Percentiles rank a stretch among this genome's conserved stretches.
phyloP scores from a whole-genome alignment of 2,797 vertebrate genomes.

The Chloroceryle inda region DNA sequence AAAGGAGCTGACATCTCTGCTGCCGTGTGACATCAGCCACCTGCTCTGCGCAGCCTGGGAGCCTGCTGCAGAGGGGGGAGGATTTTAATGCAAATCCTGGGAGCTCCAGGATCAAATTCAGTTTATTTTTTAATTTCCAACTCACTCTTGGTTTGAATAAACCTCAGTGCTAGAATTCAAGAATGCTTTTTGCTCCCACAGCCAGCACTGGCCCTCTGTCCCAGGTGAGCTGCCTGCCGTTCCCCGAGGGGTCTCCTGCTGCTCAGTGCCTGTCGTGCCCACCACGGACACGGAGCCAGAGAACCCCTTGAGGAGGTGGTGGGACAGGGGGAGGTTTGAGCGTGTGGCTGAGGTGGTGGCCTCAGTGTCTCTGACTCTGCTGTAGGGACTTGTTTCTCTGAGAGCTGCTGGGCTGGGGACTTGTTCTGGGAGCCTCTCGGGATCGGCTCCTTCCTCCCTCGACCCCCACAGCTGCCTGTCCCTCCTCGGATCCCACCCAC shows the following conservation, averaged over 20 bases:
- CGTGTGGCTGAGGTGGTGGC: fast-evolving
- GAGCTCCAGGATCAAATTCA: not conserved
- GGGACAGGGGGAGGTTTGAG: not conserved
- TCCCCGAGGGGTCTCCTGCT: not conserved
- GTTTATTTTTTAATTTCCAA: not conserved
- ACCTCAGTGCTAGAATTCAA: not conserved
- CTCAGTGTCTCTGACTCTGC: not conserved
- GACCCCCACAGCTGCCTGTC: fast-evolving
- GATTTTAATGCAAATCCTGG: not conserved
- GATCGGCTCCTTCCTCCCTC: not conserved
- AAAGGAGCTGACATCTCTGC: not conserved
- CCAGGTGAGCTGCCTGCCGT: not conserved
- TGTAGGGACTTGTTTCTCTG: not conserved
- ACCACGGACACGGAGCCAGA: fast-evolving
- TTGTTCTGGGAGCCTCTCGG: fast-evolving
- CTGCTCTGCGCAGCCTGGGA: not conserved
- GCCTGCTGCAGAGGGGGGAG: fast-evolving
- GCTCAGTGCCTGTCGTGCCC: not conserved
- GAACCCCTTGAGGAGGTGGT: fast-evolving
- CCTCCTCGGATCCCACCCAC: not conserved
- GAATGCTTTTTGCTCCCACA: not conserved
- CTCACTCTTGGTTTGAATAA: not conserved
- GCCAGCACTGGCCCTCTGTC: fast-evolving
- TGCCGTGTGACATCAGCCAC: not conserved
- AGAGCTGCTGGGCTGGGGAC: not conserved